phyloP scores from a whole-genome alignment of 2,113 vertebrate species.

The Xiphorhynchus elegans region DNA sequence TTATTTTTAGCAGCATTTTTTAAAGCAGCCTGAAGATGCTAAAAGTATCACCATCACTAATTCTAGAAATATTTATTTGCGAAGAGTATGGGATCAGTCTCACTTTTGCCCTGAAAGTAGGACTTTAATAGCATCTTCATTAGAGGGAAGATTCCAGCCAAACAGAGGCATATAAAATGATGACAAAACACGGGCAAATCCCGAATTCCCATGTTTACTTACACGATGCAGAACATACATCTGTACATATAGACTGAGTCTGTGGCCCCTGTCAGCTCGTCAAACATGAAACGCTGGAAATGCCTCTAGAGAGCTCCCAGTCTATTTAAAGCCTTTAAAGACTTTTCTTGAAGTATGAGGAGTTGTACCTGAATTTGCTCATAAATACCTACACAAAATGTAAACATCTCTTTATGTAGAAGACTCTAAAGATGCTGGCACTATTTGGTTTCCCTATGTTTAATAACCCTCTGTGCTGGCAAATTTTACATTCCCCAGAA shows the following conservation, averaged over 20 bases:
- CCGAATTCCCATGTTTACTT: not conserved
- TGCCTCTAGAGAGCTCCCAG: not conserved
- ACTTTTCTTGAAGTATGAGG: not conserved
- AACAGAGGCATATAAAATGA: not conserved
- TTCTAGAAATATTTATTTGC: not conserved
- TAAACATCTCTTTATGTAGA: not conserved
- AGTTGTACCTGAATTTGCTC: not conserved
- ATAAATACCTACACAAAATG: not conserved
- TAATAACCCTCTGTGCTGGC: not conserved
- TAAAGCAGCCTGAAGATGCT: not conserved
- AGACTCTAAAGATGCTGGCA: not conserved
- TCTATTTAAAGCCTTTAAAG: not conserved
- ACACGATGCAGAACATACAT: not conserved
- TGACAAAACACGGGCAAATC: not conserved
- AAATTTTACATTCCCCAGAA: not conserved
- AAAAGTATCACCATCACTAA: not conserved
- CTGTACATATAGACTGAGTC: not conserved
- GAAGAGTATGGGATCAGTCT: not conserved
- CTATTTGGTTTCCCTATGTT: not conserved
- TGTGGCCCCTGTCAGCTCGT: not conserved
- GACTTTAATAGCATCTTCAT: not conserved
- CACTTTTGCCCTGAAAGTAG: not conserved
- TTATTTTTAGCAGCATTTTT: not conserved
- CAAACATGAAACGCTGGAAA: not conserved
- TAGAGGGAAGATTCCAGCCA: not conserved